These are phyloP conservation scores for Mnemiopsis leidyi DNA, from an alignment of 37 sponge, comb jelly and placozoan species.

Conservation along the genomic window DNA sequence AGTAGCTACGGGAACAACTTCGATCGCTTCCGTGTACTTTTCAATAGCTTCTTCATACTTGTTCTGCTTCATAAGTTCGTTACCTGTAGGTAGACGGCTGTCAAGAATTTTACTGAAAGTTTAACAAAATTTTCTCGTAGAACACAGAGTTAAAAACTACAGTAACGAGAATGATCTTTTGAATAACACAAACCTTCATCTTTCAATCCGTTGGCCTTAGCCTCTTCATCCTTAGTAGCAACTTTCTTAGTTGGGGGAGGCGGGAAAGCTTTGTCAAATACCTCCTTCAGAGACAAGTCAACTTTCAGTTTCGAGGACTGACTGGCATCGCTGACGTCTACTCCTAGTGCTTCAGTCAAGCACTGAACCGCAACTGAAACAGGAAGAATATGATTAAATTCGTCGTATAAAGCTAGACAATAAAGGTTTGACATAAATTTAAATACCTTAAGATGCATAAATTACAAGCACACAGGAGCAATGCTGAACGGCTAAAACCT, in stretches of 20 bases:
- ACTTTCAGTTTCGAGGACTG: conserved; percentile 24
- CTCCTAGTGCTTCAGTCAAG: conserved; percentile 21
- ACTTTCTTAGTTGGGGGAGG: not conserved
- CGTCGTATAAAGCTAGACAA: no score
- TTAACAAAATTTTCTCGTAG: no score
- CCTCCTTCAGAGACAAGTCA: not conserved
- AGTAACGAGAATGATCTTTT: no score
- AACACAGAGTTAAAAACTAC: no score
- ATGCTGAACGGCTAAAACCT: conserved; percentile 35
- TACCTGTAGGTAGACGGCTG: no score
- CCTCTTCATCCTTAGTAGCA: conserved; percentile 47
- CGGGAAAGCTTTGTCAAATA: conserved; percentile 21
- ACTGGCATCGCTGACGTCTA: conserved; percentile 5
- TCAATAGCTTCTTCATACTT: conserved; percentile 58
- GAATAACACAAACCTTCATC: conserved; percentile 12
- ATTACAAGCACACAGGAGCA: no score
- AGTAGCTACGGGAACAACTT: not conserved
- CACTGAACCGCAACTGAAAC: conserved; percentile 51
- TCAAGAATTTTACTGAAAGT: no score
- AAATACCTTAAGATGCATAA: no score
- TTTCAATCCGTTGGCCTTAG: not conserved
- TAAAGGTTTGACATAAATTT: no score
- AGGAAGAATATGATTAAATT: no score
- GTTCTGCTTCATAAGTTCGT: conserved; percentile 61
- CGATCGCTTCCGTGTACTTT: conserved; percentile 51